A percentile compares a stretch with the other conserved stretches of the same genome.
Conservation (phyloP, 1,140 invertebrate genomes). For the Metopolophium dirhodum region DNA sequence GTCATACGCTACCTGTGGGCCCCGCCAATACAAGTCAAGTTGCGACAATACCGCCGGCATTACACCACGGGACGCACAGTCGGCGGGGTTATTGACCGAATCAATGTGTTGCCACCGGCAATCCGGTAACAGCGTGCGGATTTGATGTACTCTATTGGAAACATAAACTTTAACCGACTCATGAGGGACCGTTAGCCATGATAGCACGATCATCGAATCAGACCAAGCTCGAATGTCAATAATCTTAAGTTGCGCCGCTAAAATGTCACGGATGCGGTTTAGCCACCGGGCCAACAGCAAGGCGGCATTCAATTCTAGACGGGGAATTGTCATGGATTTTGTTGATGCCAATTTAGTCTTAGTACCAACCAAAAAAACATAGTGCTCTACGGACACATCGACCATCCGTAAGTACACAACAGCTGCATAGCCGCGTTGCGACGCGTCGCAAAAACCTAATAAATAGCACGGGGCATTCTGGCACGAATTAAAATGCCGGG, state of each 20-base stretch:
- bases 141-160: conserved; percentile 62
- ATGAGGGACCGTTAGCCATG: conserved; percentile 62
- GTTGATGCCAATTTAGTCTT: too few species aligned
- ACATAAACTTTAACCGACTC: conserved; percentile 63
- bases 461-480: too few species aligned
- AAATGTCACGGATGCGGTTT: neutral
- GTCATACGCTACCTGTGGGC: neutral
- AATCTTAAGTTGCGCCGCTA: conserved; percentile 42
- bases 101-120: conserved; percentile 63
- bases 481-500: too few species aligned
- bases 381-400: neutral
- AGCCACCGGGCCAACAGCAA: conserved; percentile 59
- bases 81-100: conserved; percentile 64
- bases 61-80: conserved; percentile 63
- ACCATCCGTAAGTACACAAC: conserved; percentile 60
- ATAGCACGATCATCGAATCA: conserved; percentile 63
- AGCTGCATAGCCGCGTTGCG: conserved; percentile 61
- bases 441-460: conserved; percentile 61
- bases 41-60: conserved; percentile 58
- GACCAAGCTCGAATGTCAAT: conserved; percentile 57
- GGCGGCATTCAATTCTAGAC: conserved; percentile 60
- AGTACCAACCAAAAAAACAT: too few species aligned
- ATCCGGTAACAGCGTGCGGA: conserved; percentile 59
- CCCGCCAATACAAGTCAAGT: conserved; percentile 59
- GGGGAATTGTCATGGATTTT: conserved; percentile 59